Base-by-base conservation (phyloP, 23 tunicate species). In the Phallusia fumigata region DNA sequence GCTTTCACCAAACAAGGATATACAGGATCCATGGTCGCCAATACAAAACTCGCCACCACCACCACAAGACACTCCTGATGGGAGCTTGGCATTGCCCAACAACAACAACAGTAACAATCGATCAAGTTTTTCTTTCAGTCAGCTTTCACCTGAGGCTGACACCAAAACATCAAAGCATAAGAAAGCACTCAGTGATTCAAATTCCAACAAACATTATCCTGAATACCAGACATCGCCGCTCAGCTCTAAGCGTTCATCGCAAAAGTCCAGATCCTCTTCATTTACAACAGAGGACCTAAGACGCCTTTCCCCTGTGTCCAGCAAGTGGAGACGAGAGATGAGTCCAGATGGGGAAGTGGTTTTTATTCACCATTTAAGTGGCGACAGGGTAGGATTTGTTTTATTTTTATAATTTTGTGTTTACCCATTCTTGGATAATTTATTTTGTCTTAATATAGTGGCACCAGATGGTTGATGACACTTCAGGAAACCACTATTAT, bases 301-400 rank as follows among this genome's bases (percentile, higher is more conserved):
- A 19, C 80, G 31, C 12, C 86, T 11, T 76, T 79, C 36, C 10
- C 85, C 52, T 51, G 45, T 0, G 32, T 73, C 18, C 80, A 86
- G 24, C 47, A 82, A 6, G 84, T 93, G 92, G 97, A 64, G 76
- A 1, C 81, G 44, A 36, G 92, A 93, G 49, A 80, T 74, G 19
- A 78, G 79, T 77, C 76, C 83, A 18, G 91, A 93, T 76, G 97
- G 97, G 0, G 91, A 88, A n/a, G 65, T 82, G 32, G 85, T 88
- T 22, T 78, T 74, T 45, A 65, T 93, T 65, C 76, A 90, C 30
- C 74, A 82, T 31, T 34, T 81, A n/a, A 93, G 52, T 47, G 97
- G 97, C 33, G 97, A 93, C 47, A 40, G 87, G 79, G 97, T 93
- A 65, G 85, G 97, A 75, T 22, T n/a, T 75, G 35, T 32, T 75